phyloP scores from a whole-genome alignment of 2,113 vertebrate genomes.

The Gadus macrocephalus region DNA sequence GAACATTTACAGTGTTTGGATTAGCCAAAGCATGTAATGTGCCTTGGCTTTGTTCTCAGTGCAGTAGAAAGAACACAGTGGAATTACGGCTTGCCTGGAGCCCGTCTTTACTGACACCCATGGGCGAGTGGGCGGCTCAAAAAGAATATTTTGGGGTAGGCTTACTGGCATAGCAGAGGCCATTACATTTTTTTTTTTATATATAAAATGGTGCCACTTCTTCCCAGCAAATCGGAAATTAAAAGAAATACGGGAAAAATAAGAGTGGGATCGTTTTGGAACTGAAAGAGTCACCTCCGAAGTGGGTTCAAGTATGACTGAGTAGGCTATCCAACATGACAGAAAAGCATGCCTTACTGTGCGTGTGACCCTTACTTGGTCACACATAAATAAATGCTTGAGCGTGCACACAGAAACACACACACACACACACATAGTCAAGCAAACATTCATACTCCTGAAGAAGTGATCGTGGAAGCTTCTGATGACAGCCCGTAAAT shows the following conservation, averaged over 20 bases:
- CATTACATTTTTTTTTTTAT: conserved; percentile 12
- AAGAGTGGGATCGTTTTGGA: conserved; percentile 17
- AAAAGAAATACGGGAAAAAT: not conserved
- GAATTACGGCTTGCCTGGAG: too few relatives aligned
- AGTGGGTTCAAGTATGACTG: conserved; percentile 54
- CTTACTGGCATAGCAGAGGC: conserved; percentile 39
- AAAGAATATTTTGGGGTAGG: conserved; percentile 28
- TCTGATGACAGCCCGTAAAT: not conserved
- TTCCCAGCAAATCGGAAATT: conserved; percentile 45
- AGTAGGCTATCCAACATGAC: conserved; percentile 43
- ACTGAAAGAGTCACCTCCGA: conserved; percentile 54
- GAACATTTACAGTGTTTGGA: too few relatives aligned
- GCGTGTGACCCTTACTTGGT: not conserved
- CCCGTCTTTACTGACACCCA: too few relatives aligned
- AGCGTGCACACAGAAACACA: not conserved
- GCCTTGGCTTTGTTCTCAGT: conserved; percentile 1
- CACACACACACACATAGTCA: not conserved
- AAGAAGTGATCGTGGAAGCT: not conserved
- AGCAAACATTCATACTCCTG: not conserved
- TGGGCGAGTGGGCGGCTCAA: conserved; percentile 25
- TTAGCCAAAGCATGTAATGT: too few relatives aligned
- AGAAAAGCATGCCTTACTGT: conserved; percentile 52
- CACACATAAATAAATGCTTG: not conserved
- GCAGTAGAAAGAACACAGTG: not conserved
- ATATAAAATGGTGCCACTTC: conserved; percentile 52